Conservation (phyloP, 2,888 invertebrate species). For the Zaprionus lineosus region DNA sequence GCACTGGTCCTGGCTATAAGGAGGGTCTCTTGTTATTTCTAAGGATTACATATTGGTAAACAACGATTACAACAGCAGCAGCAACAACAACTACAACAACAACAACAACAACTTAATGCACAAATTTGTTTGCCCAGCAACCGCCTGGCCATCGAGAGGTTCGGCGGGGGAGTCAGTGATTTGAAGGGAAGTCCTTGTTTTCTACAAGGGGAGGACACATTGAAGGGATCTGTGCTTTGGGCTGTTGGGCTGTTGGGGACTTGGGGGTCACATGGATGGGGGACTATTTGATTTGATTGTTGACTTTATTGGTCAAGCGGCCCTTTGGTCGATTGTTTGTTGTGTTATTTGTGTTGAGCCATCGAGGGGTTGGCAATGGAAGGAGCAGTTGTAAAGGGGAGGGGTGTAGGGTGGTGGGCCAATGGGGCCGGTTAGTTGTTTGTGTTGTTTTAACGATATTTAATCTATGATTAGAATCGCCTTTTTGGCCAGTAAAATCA, state of each 20-base stretch:
- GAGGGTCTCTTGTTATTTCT: conserved; percentile 67
- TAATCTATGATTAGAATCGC: conserved; percentile 76
- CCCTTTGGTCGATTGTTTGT: conserved; percentile 35
- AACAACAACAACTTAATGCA: conserved; percentile 63
- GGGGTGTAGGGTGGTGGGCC: no score
- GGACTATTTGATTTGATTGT: conserved; percentile 72
- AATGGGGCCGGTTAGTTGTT: conserved; percentile 5
- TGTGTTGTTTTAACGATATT: conserved; percentile 69
- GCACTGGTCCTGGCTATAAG: no score
- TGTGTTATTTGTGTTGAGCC: conserved; percentile 33
- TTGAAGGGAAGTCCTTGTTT: not conserved
- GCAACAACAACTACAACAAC: conserved; percentile 1
- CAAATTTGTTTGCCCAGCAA: conserved; percentile 68
- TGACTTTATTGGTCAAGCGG: conserved; percentile 75
- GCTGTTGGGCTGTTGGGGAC: no score
- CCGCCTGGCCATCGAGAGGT: conserved; percentile 8
- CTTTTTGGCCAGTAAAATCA: conserved; percentile 55
- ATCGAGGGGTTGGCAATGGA: no score
- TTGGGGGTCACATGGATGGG: conserved; percentile 8
- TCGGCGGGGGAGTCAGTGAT: not conserved
- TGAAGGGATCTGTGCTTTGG: no score
- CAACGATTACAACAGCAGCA: conserved; percentile 66
- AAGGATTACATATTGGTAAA: conserved; percentile 77
- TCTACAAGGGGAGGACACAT: no score
- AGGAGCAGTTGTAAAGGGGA: no score